Base-by-base conservation (phyloP, 2,113 vertebrate genomes). In the Crotalus helleri region DNA sequence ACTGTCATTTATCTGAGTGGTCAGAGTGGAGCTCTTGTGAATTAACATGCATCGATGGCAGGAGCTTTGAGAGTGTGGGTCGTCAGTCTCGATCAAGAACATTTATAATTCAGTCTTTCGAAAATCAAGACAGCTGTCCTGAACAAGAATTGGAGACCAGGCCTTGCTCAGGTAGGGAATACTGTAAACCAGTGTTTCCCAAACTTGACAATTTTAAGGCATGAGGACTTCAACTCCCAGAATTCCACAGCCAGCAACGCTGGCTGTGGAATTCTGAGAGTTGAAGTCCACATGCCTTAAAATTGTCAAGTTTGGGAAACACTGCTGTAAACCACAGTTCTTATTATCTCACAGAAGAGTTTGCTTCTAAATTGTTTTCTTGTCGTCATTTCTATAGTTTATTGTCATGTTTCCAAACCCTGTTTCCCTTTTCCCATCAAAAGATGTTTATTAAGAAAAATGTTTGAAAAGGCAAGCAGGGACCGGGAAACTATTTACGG, bases 11-110 rank as follows among this genome's bases (percentile, higher is more conserved):
- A 95, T 98, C 98, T 0, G 98, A 99, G 87, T 99, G 99, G 99
- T 99, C 99, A 0, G 95, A 97, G n/a, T 99, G 99, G 99, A 99
- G 99, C 95, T 97, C 98, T 0, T 99, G 99, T 51, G 99, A 99
- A 97, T 97, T 99, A 94, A 99, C 98, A 55, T 99, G 99, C 95
- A 97, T 99, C 51, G 98, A 99, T 54, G 99, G 99, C 87, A 98
- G 99, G 94, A 99, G 98, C 95, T 99, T 99, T 1, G 99, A 99
- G 97, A 96, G 98, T 0, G 95, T 33, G 0, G 99, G 99, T 1
- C 98, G 96, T 57, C 99, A 99, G 91, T 98, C 99, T 3, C 98
- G 99, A 17, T 99, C 99, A 93, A 97, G 98, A 93, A 98, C 98
- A 0, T 98, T 99, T 81, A 94, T 99, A 12, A 92, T 98, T 90